Conservation (phyloP, 2,888 invertebrate species). For the Hirtodrosophila trivittata region DNA sequence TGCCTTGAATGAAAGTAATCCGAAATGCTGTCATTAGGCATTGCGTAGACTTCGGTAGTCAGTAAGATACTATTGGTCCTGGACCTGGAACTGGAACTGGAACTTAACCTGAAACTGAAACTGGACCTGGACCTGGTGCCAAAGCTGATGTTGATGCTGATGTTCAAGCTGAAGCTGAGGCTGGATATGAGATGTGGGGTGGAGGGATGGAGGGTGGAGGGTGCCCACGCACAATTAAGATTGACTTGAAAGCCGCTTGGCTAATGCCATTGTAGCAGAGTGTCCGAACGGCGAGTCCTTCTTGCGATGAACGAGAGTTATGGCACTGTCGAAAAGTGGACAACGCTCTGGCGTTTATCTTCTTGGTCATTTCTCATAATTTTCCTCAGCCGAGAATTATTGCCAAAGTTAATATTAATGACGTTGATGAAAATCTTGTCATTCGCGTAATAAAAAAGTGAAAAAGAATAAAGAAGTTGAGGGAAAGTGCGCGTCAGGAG, state of each 20-base stretch:
- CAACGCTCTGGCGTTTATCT: slow-evolving; percentile 62
- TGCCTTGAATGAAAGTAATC: slow-evolving; percentile 70
- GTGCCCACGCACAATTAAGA: slow-evolving; percentile 67
- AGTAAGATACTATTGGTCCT: background rate
- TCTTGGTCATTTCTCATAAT: slow-evolving; percentile 78
- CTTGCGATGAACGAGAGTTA: slow-evolving; percentile 47
- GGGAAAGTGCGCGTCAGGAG: slow-evolving; percentile 40
- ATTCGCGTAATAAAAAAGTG: slow-evolving; percentile 66
- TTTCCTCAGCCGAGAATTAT: slow-evolving; percentile 77
- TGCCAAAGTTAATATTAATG: slow-evolving; percentile 81
- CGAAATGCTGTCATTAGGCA: slow-evolving; percentile 71
- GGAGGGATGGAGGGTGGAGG: background rate
- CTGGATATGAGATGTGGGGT: too few relatives aligned
- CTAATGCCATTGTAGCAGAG: slow-evolving; percentile 52
- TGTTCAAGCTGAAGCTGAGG: slow-evolving; percentile 6
- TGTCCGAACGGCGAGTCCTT: slow-evolving; percentile 17
- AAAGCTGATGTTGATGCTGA: background rate
- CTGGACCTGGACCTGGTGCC: slow-evolving; percentile 15
- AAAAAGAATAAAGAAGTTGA: slow-evolving; percentile 36
- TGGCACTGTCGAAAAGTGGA: slow-evolving; percentile 72
- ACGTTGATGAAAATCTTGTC: slow-evolving; percentile 81
- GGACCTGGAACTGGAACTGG: background rate
- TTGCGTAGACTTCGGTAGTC: slow-evolving; percentile 20
- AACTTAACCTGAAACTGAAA: slow-evolving; percentile 5
- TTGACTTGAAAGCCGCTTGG: slow-evolving; percentile 67